Conservation (phyloP, 2,888 invertebrate species). For the Megastigmus dorsalis region DNA sequence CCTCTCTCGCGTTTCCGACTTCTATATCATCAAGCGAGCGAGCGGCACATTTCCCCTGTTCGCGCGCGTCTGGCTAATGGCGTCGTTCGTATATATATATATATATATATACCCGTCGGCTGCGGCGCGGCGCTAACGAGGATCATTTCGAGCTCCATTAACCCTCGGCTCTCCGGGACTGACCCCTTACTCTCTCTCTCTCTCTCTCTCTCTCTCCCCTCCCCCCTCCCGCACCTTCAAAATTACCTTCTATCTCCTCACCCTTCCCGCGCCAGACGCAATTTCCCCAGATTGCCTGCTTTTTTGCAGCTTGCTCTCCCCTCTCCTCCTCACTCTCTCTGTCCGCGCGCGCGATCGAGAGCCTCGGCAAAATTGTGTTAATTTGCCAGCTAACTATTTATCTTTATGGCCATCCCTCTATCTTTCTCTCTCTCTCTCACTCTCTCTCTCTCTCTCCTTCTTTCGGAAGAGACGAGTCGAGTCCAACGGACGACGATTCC, state of each 20-base stretch:
- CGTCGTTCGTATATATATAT: too few relatives aligned
- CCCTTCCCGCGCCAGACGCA: slow-evolving; percentile 50
- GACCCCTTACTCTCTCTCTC: slow-evolving; percentile 52
- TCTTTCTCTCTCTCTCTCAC: slow-evolving; percentile 46
- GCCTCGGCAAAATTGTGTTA: slow-evolving; percentile 71
- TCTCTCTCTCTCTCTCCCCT: slow-evolving; percentile 2
- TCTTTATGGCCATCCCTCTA: slow-evolving; percentile 67
- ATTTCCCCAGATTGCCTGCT: slow-evolving; percentile 62
- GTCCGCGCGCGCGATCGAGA: slow-evolving; percentile 6
- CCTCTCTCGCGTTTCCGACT: background rate
- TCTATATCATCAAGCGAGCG: background rate
- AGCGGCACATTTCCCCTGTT: background rate
- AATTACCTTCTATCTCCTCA: slow-evolving; percentile 51
- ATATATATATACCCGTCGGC: slow-evolving; percentile 52
- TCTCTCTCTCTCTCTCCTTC: slow-evolving; percentile 48
- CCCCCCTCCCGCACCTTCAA: slow-evolving; percentile 54
- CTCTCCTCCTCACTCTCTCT: slow-evolving; percentile 54
- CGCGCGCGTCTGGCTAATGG: slow-evolving; percentile 10
- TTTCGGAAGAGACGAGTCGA: too few relatives aligned
- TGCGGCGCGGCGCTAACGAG: slow-evolving; percentile 69
- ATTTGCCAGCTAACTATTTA: slow-evolving; percentile 73
- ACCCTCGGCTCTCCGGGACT: slow-evolving; percentile 60
- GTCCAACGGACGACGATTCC: slow-evolving; percentile 61
- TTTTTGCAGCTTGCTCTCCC: slow-evolving; percentile 57
- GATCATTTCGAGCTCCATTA: slow-evolving; percentile 73